phyloP scores from a whole-genome alignment of 2,888 invertebrate genomes.

The Drosophila paracracens region DNA sequence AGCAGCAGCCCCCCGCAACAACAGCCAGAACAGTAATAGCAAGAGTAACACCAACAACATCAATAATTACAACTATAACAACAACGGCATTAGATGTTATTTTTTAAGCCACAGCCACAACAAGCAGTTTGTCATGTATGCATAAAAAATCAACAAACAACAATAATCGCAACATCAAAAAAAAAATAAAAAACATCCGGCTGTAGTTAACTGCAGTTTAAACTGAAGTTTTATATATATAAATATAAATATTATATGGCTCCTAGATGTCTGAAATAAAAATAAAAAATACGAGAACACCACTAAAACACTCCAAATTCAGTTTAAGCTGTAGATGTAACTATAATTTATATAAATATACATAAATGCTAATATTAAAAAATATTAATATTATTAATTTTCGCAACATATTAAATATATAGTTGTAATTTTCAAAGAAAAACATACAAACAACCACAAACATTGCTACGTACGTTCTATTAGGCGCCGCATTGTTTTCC shows the following conservation, averaged over 20 bases:
- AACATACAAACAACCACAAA: conserved; percentile 35
- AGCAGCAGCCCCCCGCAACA: conserved; percentile 48
- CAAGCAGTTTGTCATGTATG: conserved; percentile 73
- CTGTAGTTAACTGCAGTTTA: conserved; percentile 79
- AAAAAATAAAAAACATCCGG: conserved; percentile 65
- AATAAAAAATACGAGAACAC: conserved; percentile 43
- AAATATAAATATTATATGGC: conserved; percentile 53
- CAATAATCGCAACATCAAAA: conserved; percentile 51
- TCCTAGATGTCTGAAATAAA: conserved; percentile 41
- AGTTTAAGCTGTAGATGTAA: conserved; percentile 77
- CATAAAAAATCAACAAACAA: conserved; percentile 60
- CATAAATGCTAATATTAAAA: conserved; percentile 79
- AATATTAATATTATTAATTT: conserved; percentile 79
- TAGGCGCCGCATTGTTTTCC: conserved; percentile 50
- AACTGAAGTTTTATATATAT: conserved; percentile 77
- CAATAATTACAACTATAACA: conserved; percentile 49
- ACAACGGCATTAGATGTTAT: conserved; percentile 68
- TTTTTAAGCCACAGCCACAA: conserved; percentile 73
- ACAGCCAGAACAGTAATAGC: conserved; percentile 58
- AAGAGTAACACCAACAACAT: conserved; percentile 55
- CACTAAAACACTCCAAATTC: conserved; percentile 79
- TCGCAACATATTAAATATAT: conserved; percentile 74
- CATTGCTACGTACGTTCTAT: conserved; percentile 48
- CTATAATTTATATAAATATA: conserved; percentile 80
- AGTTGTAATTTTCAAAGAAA: conserved; percentile 70